Base-by-base conservation (phyloP, 2,113 vertebrate genomes). In the Amazona guildingii region DNA sequence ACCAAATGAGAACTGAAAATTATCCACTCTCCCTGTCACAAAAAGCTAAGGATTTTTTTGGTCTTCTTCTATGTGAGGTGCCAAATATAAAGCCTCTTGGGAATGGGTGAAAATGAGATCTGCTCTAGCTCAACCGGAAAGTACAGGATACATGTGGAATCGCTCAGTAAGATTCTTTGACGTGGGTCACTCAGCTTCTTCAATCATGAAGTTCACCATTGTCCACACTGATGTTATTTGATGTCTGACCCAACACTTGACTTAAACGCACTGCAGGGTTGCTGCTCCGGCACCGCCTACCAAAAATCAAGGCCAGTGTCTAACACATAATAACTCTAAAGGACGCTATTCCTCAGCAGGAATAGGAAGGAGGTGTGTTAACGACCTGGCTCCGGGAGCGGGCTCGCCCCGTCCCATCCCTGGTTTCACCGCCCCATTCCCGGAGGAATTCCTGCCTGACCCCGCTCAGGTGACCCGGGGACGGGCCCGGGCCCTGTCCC, bases 311-410 rank as follows among this genome's bases (percentile, higher is more conserved):
- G 31, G 1, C 68, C 46, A 1, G 13, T 2, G 74, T 23, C 48
- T 70, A 10, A 7, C 10, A 3, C 10, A 7, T 17, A 52, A 27
- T 0, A 19, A 37, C 13, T 4, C 0, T 12, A 29, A 69, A 78
- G 13, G 29, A 17, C 55, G 51, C 69, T 6, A 33, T 2, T 76
- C 51, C 48, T 10, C 7, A 59, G 57, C 33, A 35, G 33, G 57
- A 35, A 23, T 10, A 59, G 57, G 54, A 33, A 55, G 54, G 33
- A 35, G 57, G 21, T 35, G 57, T 15, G 33, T 35, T 41, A 19
- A 52, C 21, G 84, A 11, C 43, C 6, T 67, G 70, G 44, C 59
- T 57, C 66, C 18, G 0, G 27, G 59, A n/a, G 27, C 4, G 55
- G 52, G 57, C 41, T 59, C 33, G 13, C 33, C 33, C 33, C 33